phyloP scores from a whole-genome alignment of 2,113 vertebrate species.

The Pithys albifrons region DNA sequence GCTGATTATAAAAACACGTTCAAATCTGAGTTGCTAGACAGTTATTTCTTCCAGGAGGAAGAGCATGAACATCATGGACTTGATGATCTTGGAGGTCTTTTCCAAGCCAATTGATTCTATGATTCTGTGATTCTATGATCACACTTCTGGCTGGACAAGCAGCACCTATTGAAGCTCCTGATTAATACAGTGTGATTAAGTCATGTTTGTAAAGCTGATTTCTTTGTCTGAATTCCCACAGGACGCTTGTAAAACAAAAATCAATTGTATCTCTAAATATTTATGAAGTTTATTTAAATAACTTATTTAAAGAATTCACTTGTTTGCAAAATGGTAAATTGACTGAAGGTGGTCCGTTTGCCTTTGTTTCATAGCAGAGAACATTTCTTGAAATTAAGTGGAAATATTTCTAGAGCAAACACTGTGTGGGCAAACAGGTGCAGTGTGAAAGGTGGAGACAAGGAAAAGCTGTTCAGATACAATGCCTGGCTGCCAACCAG shows the following conservation, averaged over 20 bases:
- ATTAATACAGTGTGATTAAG: background rate
- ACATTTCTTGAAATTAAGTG: background rate
- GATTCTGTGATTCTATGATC: no score
- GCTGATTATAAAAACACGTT: background rate
- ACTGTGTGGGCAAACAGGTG: background rate
- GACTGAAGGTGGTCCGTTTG: background rate
- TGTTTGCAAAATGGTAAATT: background rate
- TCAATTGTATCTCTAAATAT: background rate
- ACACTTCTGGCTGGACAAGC: background rate
- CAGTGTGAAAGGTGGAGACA: background rate
- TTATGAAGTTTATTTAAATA: constrained; percentile 5
- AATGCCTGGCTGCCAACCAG: background rate
- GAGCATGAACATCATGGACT: background rate
- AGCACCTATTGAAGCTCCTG: background rate
- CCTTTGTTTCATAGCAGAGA: background rate
- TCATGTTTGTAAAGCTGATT: background rate
- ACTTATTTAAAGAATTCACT: background rate
- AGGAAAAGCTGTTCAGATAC: background rate
- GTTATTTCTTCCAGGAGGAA: background rate
- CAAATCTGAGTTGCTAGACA: background rate
- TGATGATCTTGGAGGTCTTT: no score
- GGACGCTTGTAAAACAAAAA: background rate
- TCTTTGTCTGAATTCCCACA: background rate
- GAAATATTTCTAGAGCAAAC: background rate
- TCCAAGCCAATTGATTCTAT: no score